phyloP scores from a whole-genome alignment of 2,797 vertebrate genomes.

The Pristis pectinata region DNA sequence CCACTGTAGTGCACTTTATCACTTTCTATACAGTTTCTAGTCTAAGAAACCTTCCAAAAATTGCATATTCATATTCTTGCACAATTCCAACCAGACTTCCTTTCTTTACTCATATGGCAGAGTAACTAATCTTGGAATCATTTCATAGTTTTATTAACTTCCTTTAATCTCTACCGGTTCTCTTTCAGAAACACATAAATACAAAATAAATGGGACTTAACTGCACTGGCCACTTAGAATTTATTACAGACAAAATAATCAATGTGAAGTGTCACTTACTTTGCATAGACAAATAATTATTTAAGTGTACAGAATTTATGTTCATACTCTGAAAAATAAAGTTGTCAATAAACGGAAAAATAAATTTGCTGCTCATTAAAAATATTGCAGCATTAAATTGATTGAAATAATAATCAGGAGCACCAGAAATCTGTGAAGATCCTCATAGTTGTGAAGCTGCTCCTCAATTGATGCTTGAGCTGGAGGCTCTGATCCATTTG shows the following conservation, averaged over 20 bases:
- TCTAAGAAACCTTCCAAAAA: too few relatives aligned
- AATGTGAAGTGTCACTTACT: background rate
- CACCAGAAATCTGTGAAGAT: background rate
- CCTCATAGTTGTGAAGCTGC: background rate
- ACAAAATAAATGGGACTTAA: background rate
- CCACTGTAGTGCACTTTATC: too few relatives aligned
- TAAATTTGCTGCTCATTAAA: background rate
- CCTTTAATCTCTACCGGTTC: background rate
- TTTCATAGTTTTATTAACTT: background rate
- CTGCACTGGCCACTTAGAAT: background rate
- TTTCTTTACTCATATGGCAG: background rate
- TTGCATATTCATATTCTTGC: too few relatives aligned
- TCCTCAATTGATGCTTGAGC: background rate
- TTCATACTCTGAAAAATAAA: background rate
- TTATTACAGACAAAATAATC: background rate
- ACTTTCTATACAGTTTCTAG: too few relatives aligned
- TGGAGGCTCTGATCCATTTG: background rate
- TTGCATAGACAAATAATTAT: background rate
- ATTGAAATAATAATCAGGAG: background rate
- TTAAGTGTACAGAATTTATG: background rate
- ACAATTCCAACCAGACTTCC: background rate
- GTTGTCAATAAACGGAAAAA: background rate
- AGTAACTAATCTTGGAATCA: background rate
- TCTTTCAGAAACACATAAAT: background rate
- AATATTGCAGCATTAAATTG: background rate